Conservation (phyloP, 2,113 vertebrate species). For the Colossoma macropomum region DNA sequence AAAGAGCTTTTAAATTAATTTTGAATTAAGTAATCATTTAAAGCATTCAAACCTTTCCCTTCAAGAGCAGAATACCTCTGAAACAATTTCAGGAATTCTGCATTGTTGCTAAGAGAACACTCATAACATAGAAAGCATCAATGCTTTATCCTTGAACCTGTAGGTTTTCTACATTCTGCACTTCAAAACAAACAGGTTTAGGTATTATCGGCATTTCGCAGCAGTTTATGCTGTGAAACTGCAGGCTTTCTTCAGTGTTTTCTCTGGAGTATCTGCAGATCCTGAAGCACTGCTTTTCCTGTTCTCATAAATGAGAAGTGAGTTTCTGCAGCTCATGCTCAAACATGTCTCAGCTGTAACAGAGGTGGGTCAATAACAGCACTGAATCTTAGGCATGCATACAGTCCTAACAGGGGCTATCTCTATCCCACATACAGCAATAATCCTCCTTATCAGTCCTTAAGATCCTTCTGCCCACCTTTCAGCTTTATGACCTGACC, state of each 20-base stretch:
- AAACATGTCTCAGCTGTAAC: not conserved
- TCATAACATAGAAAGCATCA: too few species aligned
- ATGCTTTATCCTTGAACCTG: not conserved
- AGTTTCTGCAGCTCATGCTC: not conserved
- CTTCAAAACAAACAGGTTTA: too few species aligned
- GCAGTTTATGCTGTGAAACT: not conserved
- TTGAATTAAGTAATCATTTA: too few species aligned
- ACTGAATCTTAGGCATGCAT: not conserved
- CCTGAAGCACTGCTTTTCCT: too few species aligned
- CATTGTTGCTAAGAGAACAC: too few species aligned
- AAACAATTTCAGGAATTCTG: too few species aligned
- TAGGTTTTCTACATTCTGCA: not conserved
- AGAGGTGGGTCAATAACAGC: not conserved
- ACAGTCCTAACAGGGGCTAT: not conserved
- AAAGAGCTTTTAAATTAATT: too few species aligned
- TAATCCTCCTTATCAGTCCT: not conserved
- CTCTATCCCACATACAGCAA: not conserved
- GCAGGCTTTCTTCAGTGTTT: not conserved
- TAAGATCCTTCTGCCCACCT: conserved; percentile 5
- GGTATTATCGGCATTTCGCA: not conserved
- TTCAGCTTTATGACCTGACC: conserved; percentile 34
- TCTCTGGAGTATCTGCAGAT: not conserved
- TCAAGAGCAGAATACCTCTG: too few species aligned
- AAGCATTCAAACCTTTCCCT: too few species aligned
- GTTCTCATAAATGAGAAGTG: not conserved